These are phyloP conservation scores for Trypoxylus dichotomus DNA, from an alignment of 1,140 invertebrate species.

Conservation along the genomic window DNA sequence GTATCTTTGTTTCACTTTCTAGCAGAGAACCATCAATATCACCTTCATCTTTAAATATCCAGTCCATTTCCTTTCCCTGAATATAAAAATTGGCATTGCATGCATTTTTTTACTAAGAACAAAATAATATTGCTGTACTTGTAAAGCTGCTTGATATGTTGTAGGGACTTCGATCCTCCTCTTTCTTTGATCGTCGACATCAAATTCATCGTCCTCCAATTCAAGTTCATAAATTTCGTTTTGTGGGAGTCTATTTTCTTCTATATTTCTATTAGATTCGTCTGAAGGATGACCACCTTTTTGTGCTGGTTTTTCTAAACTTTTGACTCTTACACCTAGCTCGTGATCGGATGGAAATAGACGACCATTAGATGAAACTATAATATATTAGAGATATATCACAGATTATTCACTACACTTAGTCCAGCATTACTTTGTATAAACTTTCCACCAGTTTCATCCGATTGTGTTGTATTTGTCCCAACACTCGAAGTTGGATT, in stretches of 20 bases:
- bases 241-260: slow-evolving; percentile 41
- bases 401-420: background rate
- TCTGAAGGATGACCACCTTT: slow-evolving; percentile 72
- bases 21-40: slow-evolving; percentile 63
- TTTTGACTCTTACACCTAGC: slow-evolving; percentile 62
- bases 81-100: background rate
- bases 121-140: slow-evolving; percentile 51
- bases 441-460: slow-evolving; percentile 55
- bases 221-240: slow-evolving; percentile 48
- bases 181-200: slow-evolving; percentile 60
- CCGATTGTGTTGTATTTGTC: slow-evolving; percentile 47
- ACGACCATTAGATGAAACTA: slow-evolving; percentile 60
- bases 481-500: slow-evolving; percentile 47
- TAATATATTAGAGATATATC: slow-evolving; percentile 35
- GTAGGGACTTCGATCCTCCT: slow-evolving; percentile 66
- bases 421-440: slow-evolving; percentile 52
- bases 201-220: slow-evolving; percentile 52
- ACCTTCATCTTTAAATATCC: slow-evolving; percentile 72
- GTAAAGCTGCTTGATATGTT: slow-evolving; percentile 69
- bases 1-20: slow-evolving; percentile 51
- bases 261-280: slow-evolving; percentile 52
- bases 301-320: slow-evolving; percentile 64
- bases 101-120: background rate
- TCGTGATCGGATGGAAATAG: slow-evolving; percentile 61
- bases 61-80: slow-evolving; percentile 72